A percentile compares a stretch with the other conserved stretches of the same genome.
Evolutionary conservation across 2,797 vertebrate species (phyloP).

Genomic region (Ibycter americanus): DNA sequence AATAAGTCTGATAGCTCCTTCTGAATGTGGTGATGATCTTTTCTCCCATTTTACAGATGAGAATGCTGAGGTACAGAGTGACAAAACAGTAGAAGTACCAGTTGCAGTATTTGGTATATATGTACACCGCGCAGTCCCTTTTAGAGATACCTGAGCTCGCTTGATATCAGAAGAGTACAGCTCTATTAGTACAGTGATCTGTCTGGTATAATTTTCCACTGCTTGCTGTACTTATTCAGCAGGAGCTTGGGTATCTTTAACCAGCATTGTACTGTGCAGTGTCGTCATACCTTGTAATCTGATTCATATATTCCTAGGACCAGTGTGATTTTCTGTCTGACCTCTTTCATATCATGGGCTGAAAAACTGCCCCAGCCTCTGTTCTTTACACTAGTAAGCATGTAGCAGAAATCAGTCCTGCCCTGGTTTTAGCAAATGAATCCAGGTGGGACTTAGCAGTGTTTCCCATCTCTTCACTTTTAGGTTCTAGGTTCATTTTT

Average conservation of each 20-base stretch:
- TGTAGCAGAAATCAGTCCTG: neutral
- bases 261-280: neutral
- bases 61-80: slow-evolving; percentile 4
- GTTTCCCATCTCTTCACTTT: neutral
- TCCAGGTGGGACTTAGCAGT: neutral
- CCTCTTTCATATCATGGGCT: neutral
- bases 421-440: neutral
- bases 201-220: slow-evolving; percentile 21
- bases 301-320: neutral
- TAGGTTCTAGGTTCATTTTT: neutral
- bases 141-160: slow-evolving; percentile 17
- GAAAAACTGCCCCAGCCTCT: neutral
- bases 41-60: neutral
- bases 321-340: slow-evolving; percentile 5
- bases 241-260: neutral
- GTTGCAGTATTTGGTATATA: neutral
- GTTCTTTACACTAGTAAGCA: neutral
- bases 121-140: neutral
- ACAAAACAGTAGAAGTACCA: neutral
- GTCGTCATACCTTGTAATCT: neutral
- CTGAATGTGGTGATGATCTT: neutral
- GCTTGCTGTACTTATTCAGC: slow-evolving; percentile 24
- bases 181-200: slow-evolving; percentile 12
- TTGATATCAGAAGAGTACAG: neutral
- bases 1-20: slow-evolving; percentile 25